These are phyloP conservation scores for Brienomyrus longianalis DNA, from an alignment of 2,113 vertebrate genomes.

Conservation along the genomic window DNA sequence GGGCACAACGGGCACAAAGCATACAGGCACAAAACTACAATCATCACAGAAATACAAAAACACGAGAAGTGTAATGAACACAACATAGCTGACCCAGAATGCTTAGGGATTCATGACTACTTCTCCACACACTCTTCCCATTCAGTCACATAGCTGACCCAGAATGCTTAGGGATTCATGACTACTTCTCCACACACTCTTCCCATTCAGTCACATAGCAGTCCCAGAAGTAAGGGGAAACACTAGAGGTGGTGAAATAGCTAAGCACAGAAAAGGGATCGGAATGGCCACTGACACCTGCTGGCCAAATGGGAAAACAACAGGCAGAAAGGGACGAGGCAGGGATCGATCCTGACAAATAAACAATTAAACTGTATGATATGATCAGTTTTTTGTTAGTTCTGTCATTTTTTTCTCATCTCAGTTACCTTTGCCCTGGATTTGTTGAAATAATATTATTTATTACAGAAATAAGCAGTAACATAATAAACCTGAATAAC, in stretches of 20 bases:
- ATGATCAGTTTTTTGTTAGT: too few relatives aligned
- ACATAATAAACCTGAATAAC: too few relatives aligned
- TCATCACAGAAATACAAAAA: not conserved
- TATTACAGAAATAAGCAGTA: too few relatives aligned
- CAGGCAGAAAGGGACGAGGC: too few relatives aligned
- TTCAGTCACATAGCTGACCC: not conserved
- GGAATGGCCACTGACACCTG: not conserved
- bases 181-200: not conserved
- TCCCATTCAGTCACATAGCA: not conserved
- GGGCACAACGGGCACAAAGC: not conserved
- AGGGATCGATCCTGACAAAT: too few relatives aligned
- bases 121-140: not conserved
- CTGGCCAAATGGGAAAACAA: too few relatives aligned
- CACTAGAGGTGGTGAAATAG: not conserved
- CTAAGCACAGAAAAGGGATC: not conserved
- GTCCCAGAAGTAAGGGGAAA: not conserved
- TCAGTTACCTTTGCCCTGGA: too few relatives aligned
- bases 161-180: not conserved
- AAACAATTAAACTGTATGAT: too few relatives aligned
- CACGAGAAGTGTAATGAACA: not conserved
- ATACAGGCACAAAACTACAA: not conserved
- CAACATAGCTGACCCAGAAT: not conserved
- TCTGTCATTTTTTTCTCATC: too few relatives aligned
- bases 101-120: not conserved
- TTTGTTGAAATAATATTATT: too few relatives aligned